Evolutionary conservation across 2,113 vertebrate species (phyloP).

Genomic region (Panthera leo): DNA sequence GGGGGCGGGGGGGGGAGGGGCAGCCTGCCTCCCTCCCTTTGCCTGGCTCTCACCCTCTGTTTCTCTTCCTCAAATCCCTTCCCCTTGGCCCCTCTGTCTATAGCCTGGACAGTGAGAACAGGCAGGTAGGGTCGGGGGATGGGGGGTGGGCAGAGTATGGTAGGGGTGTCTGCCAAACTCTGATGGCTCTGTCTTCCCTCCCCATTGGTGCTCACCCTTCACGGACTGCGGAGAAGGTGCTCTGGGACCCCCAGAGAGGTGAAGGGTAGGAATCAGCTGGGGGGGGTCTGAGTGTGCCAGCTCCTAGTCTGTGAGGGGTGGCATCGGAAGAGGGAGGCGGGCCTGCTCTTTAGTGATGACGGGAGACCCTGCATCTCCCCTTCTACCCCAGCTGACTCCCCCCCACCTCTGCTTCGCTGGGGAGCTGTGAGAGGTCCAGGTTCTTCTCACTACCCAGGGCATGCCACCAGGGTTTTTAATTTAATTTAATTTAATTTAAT

Average conservation of each 20-base stretch:
- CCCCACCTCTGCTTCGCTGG: background rate
- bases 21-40: background rate
- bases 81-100: background rate
- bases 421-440: background rate
- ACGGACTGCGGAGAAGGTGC: background rate
- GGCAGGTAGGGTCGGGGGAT: background rate
- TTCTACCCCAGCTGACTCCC: background rate
- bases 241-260: background rate
- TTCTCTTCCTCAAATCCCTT: background rate
- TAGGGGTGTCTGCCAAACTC: background rate
- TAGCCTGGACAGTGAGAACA: background rate
- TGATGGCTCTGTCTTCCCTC: background rate
- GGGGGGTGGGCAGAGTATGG: too few species aligned
- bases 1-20: background rate
- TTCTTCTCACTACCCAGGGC: background rate
- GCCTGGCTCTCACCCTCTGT: background rate
- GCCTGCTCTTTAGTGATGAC: background rate
- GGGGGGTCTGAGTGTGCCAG: background rate
- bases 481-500: too few species aligned
- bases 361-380: background rate
- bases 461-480: background rate
- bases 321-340: background rate
- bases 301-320: background rate
- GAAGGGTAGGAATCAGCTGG: background rate
- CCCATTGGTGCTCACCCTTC: background rate